A percentile compares a stretch with the other conserved stretches of the same genome.
Conservation (phyloP, 2,113 vertebrate species). For the Eurystomus gularis region DNA sequence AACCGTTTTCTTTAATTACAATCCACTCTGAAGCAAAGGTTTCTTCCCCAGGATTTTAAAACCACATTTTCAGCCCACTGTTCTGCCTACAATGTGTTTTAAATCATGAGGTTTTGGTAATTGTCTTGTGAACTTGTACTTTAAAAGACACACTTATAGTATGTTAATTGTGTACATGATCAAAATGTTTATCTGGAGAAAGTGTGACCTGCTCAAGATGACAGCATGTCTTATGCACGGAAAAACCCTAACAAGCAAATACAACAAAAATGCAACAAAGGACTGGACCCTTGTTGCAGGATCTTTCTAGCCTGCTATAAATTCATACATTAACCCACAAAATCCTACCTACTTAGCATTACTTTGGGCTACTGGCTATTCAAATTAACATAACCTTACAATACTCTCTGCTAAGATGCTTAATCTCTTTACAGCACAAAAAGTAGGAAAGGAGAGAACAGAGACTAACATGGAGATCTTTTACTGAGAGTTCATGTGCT, state of each 20-base stretch:
- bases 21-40: neutral
- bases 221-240: neutral
- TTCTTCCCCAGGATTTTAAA: neutral
- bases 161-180: neutral
- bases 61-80: neutral
- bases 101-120: neutral
- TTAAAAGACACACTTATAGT: neutral
- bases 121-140: neutral
- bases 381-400: neutral
- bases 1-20: neutral
- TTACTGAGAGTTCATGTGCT: neutral
- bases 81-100: neutral
- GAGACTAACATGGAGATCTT: neutral
- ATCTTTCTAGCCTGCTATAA: neutral
- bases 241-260: neutral
- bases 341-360: neutral
- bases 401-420: neutral
- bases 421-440: neutral
- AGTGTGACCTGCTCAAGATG: neutral
- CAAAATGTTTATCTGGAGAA: neutral
- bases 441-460: neutral
- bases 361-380: neutral
- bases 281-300: neutral
- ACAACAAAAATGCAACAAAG: neutral
- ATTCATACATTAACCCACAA: neutral